Evolutionary conservation across 2,888 invertebrate genomes (phyloP).

Genomic region (Sisyra terminalis): DNA sequence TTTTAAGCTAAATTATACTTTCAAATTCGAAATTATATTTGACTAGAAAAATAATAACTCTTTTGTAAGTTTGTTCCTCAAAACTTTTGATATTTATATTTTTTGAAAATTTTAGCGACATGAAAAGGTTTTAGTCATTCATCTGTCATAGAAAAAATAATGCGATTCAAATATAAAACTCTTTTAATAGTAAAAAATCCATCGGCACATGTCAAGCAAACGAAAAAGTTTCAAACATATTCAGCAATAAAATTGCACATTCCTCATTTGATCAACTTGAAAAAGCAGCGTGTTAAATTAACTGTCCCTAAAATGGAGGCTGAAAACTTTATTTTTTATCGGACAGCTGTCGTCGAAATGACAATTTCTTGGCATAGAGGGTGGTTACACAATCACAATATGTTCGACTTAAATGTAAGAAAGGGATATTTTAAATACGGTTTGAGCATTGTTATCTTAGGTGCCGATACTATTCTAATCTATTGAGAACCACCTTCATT

Average conservation of each 20-base stretch:
- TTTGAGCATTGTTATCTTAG: neutral
- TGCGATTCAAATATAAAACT: slow-evolving; percentile 1
- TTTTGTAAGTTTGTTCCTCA: too few relatives aligned
- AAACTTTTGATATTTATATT: too few relatives aligned
- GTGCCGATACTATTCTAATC: neutral
- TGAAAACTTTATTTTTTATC: slow-evolving; percentile 30
- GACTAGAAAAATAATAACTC: too few relatives aligned
- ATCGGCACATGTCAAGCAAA: too few relatives aligned
- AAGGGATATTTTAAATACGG: neutral
- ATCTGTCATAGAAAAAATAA: too few relatives aligned
- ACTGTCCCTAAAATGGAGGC: slow-evolving; percentile 30
- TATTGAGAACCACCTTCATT: neutral
- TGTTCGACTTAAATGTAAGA: slow-evolving; percentile 14
- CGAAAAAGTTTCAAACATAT: neutral
- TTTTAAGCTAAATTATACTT: too few relatives aligned
- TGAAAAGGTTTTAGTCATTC: too few relatives aligned
- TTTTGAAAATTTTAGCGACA: too few relatives aligned
- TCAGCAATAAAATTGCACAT: neutral
- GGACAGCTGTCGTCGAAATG: slow-evolving; percentile 24
- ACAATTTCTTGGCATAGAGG: slow-evolving; percentile 23
- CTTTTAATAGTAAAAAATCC: neutral
- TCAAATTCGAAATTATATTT: too few relatives aligned
- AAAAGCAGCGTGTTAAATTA: slow-evolving; percentile 25
- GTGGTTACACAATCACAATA: slow-evolving; percentile 31
- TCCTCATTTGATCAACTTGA: slow-evolving; percentile 3